phyloP scores from a whole-genome alignment of 2,888 invertebrate genomes.

The Eupithecia inturbata region DNA sequence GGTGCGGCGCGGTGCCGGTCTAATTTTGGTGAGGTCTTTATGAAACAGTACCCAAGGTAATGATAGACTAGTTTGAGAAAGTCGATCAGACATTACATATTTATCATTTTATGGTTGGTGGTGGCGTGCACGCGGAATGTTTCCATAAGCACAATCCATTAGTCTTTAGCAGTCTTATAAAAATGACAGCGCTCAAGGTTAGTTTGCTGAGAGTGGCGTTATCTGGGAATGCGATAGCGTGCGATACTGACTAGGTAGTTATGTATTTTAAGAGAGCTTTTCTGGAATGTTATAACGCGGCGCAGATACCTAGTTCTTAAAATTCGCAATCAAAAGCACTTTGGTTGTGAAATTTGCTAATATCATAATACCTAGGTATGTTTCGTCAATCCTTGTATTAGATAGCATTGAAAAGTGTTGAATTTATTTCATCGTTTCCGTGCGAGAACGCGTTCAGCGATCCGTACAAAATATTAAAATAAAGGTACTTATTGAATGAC shows the following conservation, averaged over 20 bases:
- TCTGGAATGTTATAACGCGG: background rate
- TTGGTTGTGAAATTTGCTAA: background rate
- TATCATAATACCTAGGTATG: background rate
- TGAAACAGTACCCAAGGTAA: background rate
- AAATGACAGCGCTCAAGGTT: background rate
- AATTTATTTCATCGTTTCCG: conserved; percentile 1
- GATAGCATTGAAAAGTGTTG: background rate
- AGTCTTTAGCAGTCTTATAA: background rate
- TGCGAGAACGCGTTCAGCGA: background rate
- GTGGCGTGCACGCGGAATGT: background rate
- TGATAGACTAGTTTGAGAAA: background rate
- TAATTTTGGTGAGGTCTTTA: background rate
- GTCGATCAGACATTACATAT: background rate
- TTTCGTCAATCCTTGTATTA: background rate
- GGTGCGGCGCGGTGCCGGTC: no score
- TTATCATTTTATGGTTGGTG: background rate
- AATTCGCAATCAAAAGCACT: background rate
- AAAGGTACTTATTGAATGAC: no score
- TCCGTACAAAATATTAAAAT: background rate
- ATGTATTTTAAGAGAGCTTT: background rate
- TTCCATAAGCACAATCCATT: background rate
- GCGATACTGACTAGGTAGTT: background rate
- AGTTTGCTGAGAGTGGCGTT: conserved; percentile 6
- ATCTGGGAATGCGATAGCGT: conserved; percentile 19
- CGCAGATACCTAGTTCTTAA: background rate